Percentiles rank a stretch among this genome's conserved stretches.
Evolutionary conservation across 2,888 invertebrate species (phyloP).

Genomic region (Polietes domitor): DNA sequence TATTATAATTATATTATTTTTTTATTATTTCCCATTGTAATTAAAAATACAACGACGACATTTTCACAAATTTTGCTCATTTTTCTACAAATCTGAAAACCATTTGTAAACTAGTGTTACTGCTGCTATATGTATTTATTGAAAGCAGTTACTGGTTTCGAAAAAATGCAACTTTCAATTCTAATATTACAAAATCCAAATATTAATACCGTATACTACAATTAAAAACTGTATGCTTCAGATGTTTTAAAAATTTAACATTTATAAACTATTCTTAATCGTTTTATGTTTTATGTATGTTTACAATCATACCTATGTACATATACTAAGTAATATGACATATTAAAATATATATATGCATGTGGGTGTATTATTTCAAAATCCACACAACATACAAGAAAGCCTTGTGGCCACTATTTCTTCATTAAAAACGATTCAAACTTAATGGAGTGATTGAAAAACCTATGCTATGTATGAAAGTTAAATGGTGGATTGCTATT

Average conservation of each 20-base stretch:
- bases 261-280: neutral
- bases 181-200: neutral
- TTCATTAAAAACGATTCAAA: conserved; percentile 64
- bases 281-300: neutral
- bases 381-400: neutral
- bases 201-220: neutral
- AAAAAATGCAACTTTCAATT: neutral
- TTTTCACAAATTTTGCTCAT: neutral
- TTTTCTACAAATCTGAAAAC: neutral
- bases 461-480: conserved; percentile 68
- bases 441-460: conserved; percentile 65
- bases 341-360: neutral
- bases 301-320: neutral
- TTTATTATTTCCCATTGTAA: conserved; percentile 4
- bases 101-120: neutral
- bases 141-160: neutral
- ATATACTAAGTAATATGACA: neutral
- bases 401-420: conserved; percentile 35
- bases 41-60: neutral
- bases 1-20: neutral
- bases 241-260: neutral
- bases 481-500: conserved; percentile 78
- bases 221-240: neutral
- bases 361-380: neutral
- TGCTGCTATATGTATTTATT: too few relatives aligned